Conservation (phyloP, 92 coral and sea anemone species). For the Desmophyllum pertusum region DNA sequence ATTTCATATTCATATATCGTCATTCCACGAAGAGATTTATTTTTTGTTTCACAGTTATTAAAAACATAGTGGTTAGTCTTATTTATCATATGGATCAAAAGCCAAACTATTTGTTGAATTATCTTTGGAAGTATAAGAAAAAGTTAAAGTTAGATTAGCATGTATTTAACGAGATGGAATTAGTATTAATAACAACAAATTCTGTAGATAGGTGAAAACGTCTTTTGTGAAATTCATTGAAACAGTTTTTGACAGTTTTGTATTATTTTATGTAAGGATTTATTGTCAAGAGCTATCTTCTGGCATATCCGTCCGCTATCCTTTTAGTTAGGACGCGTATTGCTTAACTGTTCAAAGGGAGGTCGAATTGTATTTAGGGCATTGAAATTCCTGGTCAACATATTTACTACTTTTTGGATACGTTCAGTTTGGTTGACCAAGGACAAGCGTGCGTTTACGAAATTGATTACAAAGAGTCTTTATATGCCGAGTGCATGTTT, state of each 20-base stretch:
- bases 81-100: conserved; percentile 41
- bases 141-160: conserved; percentile 23
- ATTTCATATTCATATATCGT: conserved; percentile 18
- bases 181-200: background rate
- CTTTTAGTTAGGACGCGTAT: background rate
- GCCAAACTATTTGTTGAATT: conserved; percentile 29
- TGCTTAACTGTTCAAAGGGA: background rate
- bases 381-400: background rate
- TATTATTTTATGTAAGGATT: conserved; percentile 30
- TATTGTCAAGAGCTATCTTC: background rate
- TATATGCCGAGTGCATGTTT: too few relatives aligned
- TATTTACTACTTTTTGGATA: background rate
- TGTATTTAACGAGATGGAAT: conserved; percentile 36
- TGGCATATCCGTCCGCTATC: background rate
- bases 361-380: background rate
- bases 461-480: background rate
- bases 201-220: conserved; percentile 17
- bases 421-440: background rate
- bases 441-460: background rate
- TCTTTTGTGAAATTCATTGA: background rate
- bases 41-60: too few relatives aligned
- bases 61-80: conserved; percentile 42
- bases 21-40: conserved; percentile 30
- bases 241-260: conserved; percentile 12
- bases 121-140: conserved; percentile 22